Percentiles rank a stretch among this genome's conserved stretches.
Evolutionary conservation across 1,140 invertebrate species (phyloP).

Genomic region (Drosophila repletoides): DNA sequence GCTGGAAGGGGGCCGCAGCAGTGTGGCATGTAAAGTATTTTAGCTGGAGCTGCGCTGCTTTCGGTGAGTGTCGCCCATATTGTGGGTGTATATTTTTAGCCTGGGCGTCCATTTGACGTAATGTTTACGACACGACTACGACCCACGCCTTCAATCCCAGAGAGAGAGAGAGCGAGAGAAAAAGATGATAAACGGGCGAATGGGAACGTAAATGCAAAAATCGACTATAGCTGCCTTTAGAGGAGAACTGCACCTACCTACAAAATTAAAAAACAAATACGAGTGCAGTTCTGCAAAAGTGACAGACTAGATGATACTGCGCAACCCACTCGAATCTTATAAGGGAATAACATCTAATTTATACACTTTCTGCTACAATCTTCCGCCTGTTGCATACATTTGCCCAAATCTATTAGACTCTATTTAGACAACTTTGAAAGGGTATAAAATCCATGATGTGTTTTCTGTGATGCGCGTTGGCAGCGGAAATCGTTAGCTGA

Average conservation of each 20-base stretch:
- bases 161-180: neutral
- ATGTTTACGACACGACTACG: conserved; percentile 65
- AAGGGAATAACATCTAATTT: too few relatives aligned
- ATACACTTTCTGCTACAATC: too few relatives aligned
- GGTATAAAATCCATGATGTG: too few relatives aligned
- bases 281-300: too few relatives aligned
- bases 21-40: conserved; percentile 17
- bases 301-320: too few relatives aligned
- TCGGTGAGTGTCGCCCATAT: conserved; percentile 33
- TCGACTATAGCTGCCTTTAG: conserved; percentile 10
- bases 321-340: too few relatives aligned
- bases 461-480: conserved; percentile 44
- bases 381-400: too few relatives aligned
- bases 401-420: too few relatives aligned
- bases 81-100: conserved; percentile 67
- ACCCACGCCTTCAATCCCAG: conserved; percentile 37
- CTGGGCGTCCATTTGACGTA: conserved; percentile 54
- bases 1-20: too few relatives aligned
- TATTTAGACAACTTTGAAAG: too few relatives aligned
- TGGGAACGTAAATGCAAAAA: conserved; percentile 20
- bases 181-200: conserved; percentile 38
- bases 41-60: conserved; percentile 3
- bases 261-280: conserved; percentile 12
- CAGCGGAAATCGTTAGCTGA: conserved; percentile 72
- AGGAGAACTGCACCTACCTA: conserved; percentile 52